A percentile compares a stretch with the other conserved stretches of the same genome.
Conservation (phyloP, 2,888 invertebrate species). For the Melanostoma mellinum region DNA sequence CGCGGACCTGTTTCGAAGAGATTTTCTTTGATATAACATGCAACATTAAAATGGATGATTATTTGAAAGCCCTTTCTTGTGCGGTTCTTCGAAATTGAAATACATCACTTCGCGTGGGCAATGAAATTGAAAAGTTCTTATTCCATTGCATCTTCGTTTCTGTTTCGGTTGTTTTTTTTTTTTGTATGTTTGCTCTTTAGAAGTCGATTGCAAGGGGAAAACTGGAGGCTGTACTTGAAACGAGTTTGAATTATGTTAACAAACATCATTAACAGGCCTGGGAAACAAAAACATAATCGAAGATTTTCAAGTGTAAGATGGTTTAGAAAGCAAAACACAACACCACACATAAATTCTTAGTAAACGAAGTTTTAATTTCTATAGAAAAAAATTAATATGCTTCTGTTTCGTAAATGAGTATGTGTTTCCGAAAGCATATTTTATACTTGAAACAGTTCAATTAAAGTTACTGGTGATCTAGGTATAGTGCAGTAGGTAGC, state of each 20-base stretch:
- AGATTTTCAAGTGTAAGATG: slow-evolving; percentile 32
- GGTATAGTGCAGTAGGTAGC: no score
- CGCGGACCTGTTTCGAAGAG: slow-evolving; percentile 50
- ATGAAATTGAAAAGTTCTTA: slow-evolving; percentile 47
- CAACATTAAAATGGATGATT: slow-evolving; percentile 67
- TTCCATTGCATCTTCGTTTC: slow-evolving; percentile 26
- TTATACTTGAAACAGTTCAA: no score
- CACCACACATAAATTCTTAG: no score
- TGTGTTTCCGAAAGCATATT: no score
- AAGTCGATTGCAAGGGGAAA: slow-evolving; percentile 47
- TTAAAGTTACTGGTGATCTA: no score
- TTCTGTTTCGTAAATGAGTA: no score
- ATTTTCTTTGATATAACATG: slow-evolving; percentile 65
- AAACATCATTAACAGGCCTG: slow-evolving; percentile 59
- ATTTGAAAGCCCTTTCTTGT: slow-evolving; percentile 51
- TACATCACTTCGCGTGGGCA: slow-evolving; percentile 50
- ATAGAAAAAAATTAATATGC: no score
- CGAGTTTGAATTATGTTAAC: slow-evolving; percentile 48
- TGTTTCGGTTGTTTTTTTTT: slow-evolving; percentile 20
- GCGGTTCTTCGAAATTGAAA: slow-evolving; percentile 48
- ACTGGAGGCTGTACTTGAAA: slow-evolving; percentile 48
- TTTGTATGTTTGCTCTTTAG: slow-evolving; percentile 18
- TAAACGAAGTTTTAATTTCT: no score
- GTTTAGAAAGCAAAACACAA: no score
- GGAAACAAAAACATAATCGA: slow-evolving; percentile 54